Percentiles rank a stretch among this genome's conserved stretches.
Evolutionary conservation across 2,888 invertebrate species (phyloP).

Genomic region (Tetragonisca angustula): DNA sequence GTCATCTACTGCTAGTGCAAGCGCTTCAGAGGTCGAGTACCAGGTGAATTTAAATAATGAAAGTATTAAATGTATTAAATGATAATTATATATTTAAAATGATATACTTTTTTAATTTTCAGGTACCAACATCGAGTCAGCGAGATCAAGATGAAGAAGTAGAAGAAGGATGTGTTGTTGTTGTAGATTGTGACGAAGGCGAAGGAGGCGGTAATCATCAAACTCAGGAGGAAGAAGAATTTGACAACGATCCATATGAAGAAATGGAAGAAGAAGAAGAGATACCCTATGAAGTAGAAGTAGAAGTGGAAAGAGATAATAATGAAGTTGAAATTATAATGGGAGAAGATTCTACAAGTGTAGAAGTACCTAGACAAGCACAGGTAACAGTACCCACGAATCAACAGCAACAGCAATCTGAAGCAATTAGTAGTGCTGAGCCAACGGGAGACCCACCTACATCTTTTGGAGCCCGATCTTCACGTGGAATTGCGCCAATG

Average conservation of each 20-base stretch:
- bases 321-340: constrained; percentile 87
- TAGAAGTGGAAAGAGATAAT: constrained; percentile 86
- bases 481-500: constrained; percentile 85
- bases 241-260: constrained; percentile 85
- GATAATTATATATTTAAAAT: background rate
- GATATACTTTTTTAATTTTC: constrained; percentile 73
- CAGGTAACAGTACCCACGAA: constrained; percentile 84
- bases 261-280: constrained; percentile 83
- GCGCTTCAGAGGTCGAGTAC: constrained; percentile 82
- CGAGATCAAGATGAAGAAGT: constrained; percentile 89
- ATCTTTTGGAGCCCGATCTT: constrained; percentile 78
- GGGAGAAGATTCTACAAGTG: constrained; percentile 86
- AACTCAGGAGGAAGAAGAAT: constrained; percentile 84
- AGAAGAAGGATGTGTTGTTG: constrained; percentile 91
- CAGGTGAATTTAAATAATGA: constrained; percentile 72
- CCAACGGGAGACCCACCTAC: constrained; percentile 81
- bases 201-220: constrained; percentile 85
- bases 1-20: constrained; percentile 76
- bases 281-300: constrained; percentile 80
- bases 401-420: constrained; percentile 86
- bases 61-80: background rate
- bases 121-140: constrained; percentile 94
- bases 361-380: constrained; percentile 87
- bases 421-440: constrained; percentile 90
- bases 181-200: constrained; percentile 92